Conservation (phyloP, 2,113 vertebrate species). For the Fulica atra region DNA sequence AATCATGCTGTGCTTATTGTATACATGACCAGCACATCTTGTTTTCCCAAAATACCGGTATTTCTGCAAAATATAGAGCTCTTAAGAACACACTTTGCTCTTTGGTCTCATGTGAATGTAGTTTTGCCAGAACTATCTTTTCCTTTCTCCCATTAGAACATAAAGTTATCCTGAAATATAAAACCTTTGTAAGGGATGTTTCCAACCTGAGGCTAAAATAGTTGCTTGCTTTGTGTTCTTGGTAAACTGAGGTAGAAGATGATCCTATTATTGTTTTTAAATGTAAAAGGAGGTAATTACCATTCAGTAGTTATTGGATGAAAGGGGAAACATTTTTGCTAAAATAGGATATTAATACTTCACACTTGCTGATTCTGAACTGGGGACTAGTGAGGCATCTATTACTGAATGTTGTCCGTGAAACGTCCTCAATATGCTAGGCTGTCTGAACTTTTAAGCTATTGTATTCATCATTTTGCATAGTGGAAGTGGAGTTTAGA, state of each 20-base stretch:
- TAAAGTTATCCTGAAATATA: constrained; percentile 29
- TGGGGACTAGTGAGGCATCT: not conserved
- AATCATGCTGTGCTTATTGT: not conserved
- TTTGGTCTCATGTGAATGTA: not conserved
- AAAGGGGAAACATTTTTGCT: not conserved
- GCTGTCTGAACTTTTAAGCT: not conserved
- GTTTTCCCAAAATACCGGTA: not conserved
- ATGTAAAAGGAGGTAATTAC: not conserved
- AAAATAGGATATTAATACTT: not conserved
- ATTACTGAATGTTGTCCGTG: not conserved
- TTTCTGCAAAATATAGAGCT: not conserved
- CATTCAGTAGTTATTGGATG: not conserved
- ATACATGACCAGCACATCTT: not conserved
- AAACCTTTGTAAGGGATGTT: constrained; percentile 14
- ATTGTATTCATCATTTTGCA: not conserved
- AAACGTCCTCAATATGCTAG: not conserved
- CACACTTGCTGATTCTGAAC: not conserved
- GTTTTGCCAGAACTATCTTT: not conserved
- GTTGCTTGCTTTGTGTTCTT: not conserved
- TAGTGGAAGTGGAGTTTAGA: not conserved
- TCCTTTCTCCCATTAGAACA: constrained; percentile 11
- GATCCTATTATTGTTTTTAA: not conserved
- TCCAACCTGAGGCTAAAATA: not conserved
- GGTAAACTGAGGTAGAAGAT: not conserved
- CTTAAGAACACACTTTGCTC: not conserved